Evolutionary conservation across 2,888 invertebrate species (phyloP), one percentile per base, ranked within the genome.

Genomic region (Stramonita haemastoma): DNA sequence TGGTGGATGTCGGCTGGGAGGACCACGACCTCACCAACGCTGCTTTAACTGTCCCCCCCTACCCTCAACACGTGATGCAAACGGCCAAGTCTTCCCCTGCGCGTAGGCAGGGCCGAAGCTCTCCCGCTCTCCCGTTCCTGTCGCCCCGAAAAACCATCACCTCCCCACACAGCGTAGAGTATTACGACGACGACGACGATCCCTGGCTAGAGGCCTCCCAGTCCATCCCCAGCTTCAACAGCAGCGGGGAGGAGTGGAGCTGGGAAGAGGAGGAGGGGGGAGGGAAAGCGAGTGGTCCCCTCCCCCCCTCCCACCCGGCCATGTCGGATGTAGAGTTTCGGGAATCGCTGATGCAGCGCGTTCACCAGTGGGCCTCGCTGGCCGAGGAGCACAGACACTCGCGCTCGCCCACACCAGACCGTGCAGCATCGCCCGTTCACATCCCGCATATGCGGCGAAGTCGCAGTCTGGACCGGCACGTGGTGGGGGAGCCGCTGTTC

Each of bases 341-440:
- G 60, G 91, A 93, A 87, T 92, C 93, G 34, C 88, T 94, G 36
- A 91, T 93, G 87, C 91, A 93, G 87, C 91, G 94, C 86, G 92
- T 95, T 22, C 92, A 92, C 73, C 94, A 94, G 87, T 93, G 92
- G 90, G 92, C 93, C 22, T 92, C 90, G 79, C 90, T 92, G 77
- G 93, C 93, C 17, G 90, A 91, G 70, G 91, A 92, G 34, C 88
- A 90, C 34, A 84, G 90, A 77, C 90, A 90, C 46, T 93, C 93
- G 4, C 83, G 91, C 46, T 93, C 93, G 36, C 92, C 93, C 4
- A 92, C 93, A 5, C 93, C 94, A 22, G 93, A 93, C 29, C 56
- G 89, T 90, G 32, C n/a, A n/a, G n/a, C 90, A 86, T 32, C 91
- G 84, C 87, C 91, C 87, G 2, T 79, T 6, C 90, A 90, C 46